Percentiles rank a stretch among this genome's conserved stretches.
These are phyloP conservation scores for Pinctada fucata DNA, from an alignment of 2,888 invertebrate species.

Conservation along the genomic window DNA sequence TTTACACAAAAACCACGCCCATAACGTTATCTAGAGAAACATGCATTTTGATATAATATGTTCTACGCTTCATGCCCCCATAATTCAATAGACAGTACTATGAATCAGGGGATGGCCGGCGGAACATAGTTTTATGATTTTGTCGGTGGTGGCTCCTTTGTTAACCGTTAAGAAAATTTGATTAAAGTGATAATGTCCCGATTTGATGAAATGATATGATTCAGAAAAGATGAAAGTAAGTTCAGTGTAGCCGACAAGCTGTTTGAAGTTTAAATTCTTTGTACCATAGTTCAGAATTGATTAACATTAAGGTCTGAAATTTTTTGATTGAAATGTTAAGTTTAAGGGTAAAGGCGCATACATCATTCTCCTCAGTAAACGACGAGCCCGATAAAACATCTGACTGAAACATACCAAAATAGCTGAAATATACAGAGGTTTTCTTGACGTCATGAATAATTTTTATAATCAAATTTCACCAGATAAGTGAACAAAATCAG, in stretches of 20 bases:
- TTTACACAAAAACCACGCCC: background rate
- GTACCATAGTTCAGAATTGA: background rate
- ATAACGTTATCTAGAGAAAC: background rate
- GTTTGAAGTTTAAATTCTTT: conserved; percentile 4
- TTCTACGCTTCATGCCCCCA: conserved; percentile 3
- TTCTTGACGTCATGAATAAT: too few species aligned
- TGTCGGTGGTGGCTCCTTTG: conserved; percentile 8
- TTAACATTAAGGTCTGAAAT: background rate
- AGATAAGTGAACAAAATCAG: too few species aligned
- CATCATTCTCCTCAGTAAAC: too few species aligned
- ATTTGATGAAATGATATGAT: conserved; percentile 1
- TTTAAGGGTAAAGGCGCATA: too few species aligned
- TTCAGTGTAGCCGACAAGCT: background rate
- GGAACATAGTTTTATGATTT: conserved; percentile 4
- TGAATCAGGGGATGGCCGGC: background rate
- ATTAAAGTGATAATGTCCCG: conserved; percentile 24
- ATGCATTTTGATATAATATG: conserved; percentile 11
- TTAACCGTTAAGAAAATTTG: conserved; percentile 28
- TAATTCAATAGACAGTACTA: conserved; percentile 12
- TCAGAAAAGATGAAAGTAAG: conserved; percentile 7
- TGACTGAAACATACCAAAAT: too few species aligned
- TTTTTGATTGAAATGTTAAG: too few species aligned
- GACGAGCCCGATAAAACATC: too few species aligned
- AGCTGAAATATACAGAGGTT: too few species aligned
- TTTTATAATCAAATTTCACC: too few species aligned